These are phyloP conservation scores for Apocheima hispidaria DNA, from an alignment of 2,888 invertebrate genomes.

Conservation along the genomic window DNA sequence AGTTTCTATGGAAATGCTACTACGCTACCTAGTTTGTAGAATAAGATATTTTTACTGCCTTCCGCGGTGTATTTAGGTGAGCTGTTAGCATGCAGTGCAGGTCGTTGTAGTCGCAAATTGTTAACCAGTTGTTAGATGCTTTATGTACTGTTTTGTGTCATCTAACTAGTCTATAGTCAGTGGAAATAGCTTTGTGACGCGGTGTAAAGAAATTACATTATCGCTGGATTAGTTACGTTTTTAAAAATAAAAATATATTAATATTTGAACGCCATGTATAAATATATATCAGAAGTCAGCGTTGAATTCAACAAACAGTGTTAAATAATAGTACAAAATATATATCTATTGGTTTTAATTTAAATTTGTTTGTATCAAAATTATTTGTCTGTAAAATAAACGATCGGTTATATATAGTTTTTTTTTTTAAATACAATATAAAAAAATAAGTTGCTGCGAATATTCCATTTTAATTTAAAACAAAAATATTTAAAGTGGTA, in stretches of 20 bases:
- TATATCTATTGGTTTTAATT: too few relatives aligned
- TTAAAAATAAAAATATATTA: too few relatives aligned
- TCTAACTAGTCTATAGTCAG: neutral
- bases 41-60: slow-evolving; percentile 23
- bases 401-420: too few relatives aligned
- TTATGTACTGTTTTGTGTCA: slow-evolving; percentile 14
- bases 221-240: neutral
- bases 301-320: too few relatives aligned
- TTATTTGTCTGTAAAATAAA: too few relatives aligned
- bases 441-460: neutral
- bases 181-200: too few relatives aligned
- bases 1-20: slow-evolving; percentile 1
- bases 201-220: neutral
- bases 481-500: neutral
- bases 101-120: slow-evolving; percentile 26
- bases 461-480: neutral
- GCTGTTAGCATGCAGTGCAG: slow-evolving; percentile 21
- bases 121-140: slow-evolving; percentile 24
- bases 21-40: slow-evolving; percentile 21
- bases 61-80: slow-evolving; percentile 24
- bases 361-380: too few relatives aligned
- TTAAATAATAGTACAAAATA: too few relatives aligned
- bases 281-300: too few relatives aligned
- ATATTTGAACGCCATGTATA: too few relatives aligned
- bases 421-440: too few relatives aligned